Conservation (phyloP, 2,113 vertebrate genomes). For the Pontoporia blainvillei region DNA sequence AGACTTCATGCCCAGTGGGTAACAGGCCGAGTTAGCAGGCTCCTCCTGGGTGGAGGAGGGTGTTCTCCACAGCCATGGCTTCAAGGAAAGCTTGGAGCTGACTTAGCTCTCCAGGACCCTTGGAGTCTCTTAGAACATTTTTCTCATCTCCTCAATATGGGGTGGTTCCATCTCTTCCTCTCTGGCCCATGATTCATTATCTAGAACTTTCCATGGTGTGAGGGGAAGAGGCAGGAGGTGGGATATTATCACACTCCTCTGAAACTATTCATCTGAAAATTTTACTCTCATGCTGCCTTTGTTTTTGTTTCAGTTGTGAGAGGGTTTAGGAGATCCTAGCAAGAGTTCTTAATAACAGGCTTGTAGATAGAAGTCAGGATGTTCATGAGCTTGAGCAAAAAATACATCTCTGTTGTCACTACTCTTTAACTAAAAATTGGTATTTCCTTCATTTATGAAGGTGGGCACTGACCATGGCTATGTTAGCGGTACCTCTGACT, state of each 20-base stretch:
- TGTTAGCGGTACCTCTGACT: neutral
- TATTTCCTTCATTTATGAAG: neutral
- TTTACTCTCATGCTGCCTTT: neutral
- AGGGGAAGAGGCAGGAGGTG: neutral
- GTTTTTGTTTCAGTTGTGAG: neutral
- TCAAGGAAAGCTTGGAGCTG: neutral
- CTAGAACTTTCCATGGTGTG: neutral
- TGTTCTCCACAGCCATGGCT: too few species aligned
- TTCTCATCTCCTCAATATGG: neutral
- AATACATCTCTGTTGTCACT: neutral
- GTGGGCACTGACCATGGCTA: neutral
- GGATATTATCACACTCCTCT: neutral
- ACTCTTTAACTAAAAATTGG: neutral
- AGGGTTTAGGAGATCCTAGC: neutral
- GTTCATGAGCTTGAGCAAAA: neutral
- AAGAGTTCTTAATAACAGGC: neutral
- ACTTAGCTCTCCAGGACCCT: neutral
- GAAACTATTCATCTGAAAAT: neutral
- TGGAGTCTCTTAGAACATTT: neutral
- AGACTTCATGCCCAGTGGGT: neutral
- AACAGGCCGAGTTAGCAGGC: neutral
- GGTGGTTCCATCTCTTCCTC: neutral
- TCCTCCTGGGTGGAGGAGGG: too few species aligned
- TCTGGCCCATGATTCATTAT: neutral
- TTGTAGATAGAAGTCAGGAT: neutral